Percentiles rank a stretch among this genome's conserved stretches.
Evolutionary conservation across 2,888 invertebrate species (phyloP).

Genomic region (Plebejus anna): DNA sequence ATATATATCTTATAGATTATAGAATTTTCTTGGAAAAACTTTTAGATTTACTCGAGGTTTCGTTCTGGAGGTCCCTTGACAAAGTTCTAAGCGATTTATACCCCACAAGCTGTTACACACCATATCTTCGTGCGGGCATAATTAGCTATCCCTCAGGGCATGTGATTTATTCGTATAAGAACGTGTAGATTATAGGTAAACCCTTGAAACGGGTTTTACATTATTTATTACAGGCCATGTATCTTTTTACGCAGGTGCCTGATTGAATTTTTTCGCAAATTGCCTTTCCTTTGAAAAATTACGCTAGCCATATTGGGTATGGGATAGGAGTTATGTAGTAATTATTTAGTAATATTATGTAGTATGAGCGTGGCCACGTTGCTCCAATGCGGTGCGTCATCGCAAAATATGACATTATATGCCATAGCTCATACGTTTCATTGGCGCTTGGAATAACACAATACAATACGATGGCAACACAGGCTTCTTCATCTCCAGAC

Average conservation of each 20-base stretch:
- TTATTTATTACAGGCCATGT: constrained; percentile 20
- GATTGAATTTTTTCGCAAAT: not conserved
- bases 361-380: too few relatives aligned
- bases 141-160: constrained; percentile 32
- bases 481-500: too few relatives aligned
- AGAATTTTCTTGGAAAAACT: constrained; percentile 3
- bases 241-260: constrained; percentile 10
- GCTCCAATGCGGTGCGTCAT: too few relatives aligned
- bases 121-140: constrained; percentile 28
- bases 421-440: too few relatives aligned
- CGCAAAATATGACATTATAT: not conserved
- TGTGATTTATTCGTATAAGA: constrained; percentile 34
- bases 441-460: too few relatives aligned
- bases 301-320: not conserved
- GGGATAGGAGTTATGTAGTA: not conserved
- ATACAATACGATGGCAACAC: too few relatives aligned
- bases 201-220: constrained; percentile 30
- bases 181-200: constrained; percentile 31
- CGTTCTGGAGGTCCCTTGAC: constrained; percentile 14
- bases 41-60: not conserved
- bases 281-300: not conserved
- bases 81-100: constrained; percentile 32
- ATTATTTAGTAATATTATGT: too few relatives aligned
- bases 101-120: constrained; percentile 32
- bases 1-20: too few relatives aligned